These are phyloP conservation scores for Brachyistius frenatus DNA, from an alignment of 2,113 vertebrate species.

Conservation along the genomic window DNA sequence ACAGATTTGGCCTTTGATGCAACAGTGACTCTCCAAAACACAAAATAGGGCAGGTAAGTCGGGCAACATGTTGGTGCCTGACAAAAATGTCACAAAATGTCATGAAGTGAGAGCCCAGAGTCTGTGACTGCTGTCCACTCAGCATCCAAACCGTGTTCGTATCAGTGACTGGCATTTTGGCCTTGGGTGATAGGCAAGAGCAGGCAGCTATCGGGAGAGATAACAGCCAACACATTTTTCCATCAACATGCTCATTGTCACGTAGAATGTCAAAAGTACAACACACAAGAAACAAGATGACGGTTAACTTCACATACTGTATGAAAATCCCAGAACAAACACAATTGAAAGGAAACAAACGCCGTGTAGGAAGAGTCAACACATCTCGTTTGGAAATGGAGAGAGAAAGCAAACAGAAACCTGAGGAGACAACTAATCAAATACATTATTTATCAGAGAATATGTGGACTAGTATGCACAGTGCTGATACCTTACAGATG, in stretches of 20 bases:
- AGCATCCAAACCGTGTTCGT: constrained; percentile 25
- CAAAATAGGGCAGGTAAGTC: neutral
- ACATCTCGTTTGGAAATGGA: neutral
- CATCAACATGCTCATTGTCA: constrained; percentile 56
- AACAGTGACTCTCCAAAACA: neutral
- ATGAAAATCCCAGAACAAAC: neutral
- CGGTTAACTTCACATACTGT: neutral
- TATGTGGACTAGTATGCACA: neutral
- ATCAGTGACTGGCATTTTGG: constrained; percentile 69
- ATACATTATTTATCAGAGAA: neutral
- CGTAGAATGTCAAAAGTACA: constrained; percentile 62
- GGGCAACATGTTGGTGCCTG: neutral
- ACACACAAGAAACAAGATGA: constrained; percentile 25
- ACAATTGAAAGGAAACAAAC: neutral
- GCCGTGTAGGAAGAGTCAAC: neutral
- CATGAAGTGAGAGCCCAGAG: constrained; percentile 48
- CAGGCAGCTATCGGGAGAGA: constrained; percentile 46
- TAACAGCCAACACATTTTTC: constrained; percentile 29
- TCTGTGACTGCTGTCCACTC: constrained; percentile 43
- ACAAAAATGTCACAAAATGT: constrained; percentile 77
- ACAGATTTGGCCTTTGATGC: neutral
- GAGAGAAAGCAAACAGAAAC: neutral
- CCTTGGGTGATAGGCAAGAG: constrained; percentile 44
- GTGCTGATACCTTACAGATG: constrained; percentile 91
- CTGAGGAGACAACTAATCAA: too few species aligned